Evolutionary conservation across 2,888 invertebrate species (phyloP), one percentile per base, ranked within the genome.

Genomic region (Abrostola tripartita): DNA sequence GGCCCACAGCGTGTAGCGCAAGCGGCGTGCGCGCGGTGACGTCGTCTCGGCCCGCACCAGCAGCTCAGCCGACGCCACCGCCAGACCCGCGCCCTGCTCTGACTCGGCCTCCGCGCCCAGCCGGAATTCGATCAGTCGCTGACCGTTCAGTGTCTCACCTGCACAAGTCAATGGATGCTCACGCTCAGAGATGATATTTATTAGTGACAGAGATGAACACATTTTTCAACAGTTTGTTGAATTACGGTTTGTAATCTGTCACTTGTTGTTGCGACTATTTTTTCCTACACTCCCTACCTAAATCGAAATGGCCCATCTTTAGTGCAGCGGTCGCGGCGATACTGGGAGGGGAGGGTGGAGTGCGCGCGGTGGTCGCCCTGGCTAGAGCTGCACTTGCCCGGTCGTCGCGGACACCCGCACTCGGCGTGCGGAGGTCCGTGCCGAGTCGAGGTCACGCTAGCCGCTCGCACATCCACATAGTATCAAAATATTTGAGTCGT

Each of bases 71-170:
- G 96, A 96, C 77, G 96, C 96, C 77, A 98, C 97, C 76, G 96
- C 95, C 77, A 97, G 95, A 78, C 96, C 97, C 68, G 92, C 95
- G 61, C 95, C 94, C 65, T 88, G 88, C 49, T 87, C 95, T 68
- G 86, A 83, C 76, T 85, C 86, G 55, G 93, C 92, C 81, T 96
- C 96, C 76, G 95, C 95, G 74, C 96, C 96, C 84, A 97, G 96
- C 61, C 97, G 96, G 93, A 98, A 98, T 90, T 98, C 98, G 81
- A 98, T 95, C 81, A 98, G 95, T 64, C 97, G 96, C 90, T 98
- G 98, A 57, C 97, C 97, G 88, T 98, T 98, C 83, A 98, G 95
- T 85, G 96, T 96, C 81, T 96, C 96, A 83, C 98, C 98, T 98
- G 95, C 40, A 88, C 86, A 85, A 61, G 66, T 36, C 55, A 62